These are phyloP conservation scores for Cetoscarus ocellatus DNA, from an alignment of 2,797 vertebrate genomes.

Conservation along the genomic window DNA sequence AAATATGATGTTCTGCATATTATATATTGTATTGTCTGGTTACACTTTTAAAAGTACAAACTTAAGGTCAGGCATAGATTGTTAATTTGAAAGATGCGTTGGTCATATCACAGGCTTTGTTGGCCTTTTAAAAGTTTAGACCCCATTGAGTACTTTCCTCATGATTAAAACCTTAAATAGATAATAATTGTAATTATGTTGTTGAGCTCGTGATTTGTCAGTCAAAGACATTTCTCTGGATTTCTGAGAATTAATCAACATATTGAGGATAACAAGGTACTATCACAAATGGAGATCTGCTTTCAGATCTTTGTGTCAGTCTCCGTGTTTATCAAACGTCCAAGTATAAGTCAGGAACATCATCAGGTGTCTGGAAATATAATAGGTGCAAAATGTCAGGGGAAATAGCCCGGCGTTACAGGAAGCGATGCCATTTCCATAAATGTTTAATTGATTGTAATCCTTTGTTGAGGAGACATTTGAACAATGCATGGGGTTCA, in stretches of 20 bases:
- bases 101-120: background rate
- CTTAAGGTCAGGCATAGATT: background rate
- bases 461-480: conserved; percentile 89
- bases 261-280: conserved; percentile 82
- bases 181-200: conserved; percentile 87
- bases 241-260: conserved; percentile 72
- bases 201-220: conserved; percentile 82
- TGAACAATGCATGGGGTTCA: conserved; percentile 75
- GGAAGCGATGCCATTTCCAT: conserved; percentile 94
- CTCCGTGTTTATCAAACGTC: conserved; percentile 93
- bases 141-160: conserved; percentile 66
- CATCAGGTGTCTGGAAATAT: conserved; percentile 92
- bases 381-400: conserved; percentile 97
- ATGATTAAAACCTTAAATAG: conserved; percentile 75
- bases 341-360: conserved; percentile 85
- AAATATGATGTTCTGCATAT: no score
- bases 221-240: conserved; percentile 84
- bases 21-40: no score
- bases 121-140: conserved; percentile 13
- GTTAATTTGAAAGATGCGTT: background rate
- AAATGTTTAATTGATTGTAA: conserved; percentile 98
- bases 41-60: background rate
- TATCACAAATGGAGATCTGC: conserved; percentile 82
- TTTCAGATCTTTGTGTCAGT: conserved; percentile 85
- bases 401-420: conserved; percentile 92